phyloP scores from a whole-genome alignment of 2,888 invertebrate species.

The Mythimna albipuncta region DNA sequence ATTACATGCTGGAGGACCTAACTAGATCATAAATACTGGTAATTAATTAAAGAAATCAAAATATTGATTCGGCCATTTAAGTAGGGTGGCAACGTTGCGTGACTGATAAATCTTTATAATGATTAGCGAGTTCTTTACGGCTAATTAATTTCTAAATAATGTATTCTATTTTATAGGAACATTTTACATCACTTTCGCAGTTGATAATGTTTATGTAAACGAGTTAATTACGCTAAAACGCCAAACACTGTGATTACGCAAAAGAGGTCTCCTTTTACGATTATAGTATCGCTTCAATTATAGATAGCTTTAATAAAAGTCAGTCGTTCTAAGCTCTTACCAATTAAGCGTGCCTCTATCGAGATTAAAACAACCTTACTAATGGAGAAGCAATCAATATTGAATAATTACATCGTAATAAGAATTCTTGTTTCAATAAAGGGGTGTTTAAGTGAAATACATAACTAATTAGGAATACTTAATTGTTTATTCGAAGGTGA shows the following conservation, averaged over 20 bases:
- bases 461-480: slow-evolving; percentile 7
- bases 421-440: slow-evolving; percentile 17
- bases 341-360: slow-evolving; percentile 53
- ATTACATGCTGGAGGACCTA: slow-evolving; percentile 13
- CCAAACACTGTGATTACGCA: slow-evolving; percentile 59
- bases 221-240: slow-evolving; percentile 53
- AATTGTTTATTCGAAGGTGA: slow-evolving; percentile 5
- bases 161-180: slow-evolving; percentile 16
- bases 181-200: slow-evolving; percentile 38
- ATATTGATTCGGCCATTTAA: slow-evolving; percentile 17
- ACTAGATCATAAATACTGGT: slow-evolving; percentile 25
- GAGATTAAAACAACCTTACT: slow-evolving; percentile 41
- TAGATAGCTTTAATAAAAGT: slow-evolving; percentile 65
- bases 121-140: slow-evolving; percentile 3
- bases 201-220: slow-evolving; percentile 50
- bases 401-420: slow-evolving; percentile 49
- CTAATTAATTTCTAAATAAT: slow-evolving; percentile 21
- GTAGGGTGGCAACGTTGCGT: slow-evolving; percentile 17
- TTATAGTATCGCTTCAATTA: slow-evolving; percentile 63
- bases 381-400: slow-evolving; percentile 49
- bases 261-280: slow-evolving; percentile 59
- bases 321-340: slow-evolving; percentile 50
- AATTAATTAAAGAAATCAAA: slow-evolving; percentile 14
- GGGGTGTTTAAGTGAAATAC: slow-evolving; percentile 14
- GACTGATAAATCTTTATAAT: not conserved